phyloP scores from a whole-genome alignment of 2,888 invertebrate species.

The Corbicula japonica region DNA sequence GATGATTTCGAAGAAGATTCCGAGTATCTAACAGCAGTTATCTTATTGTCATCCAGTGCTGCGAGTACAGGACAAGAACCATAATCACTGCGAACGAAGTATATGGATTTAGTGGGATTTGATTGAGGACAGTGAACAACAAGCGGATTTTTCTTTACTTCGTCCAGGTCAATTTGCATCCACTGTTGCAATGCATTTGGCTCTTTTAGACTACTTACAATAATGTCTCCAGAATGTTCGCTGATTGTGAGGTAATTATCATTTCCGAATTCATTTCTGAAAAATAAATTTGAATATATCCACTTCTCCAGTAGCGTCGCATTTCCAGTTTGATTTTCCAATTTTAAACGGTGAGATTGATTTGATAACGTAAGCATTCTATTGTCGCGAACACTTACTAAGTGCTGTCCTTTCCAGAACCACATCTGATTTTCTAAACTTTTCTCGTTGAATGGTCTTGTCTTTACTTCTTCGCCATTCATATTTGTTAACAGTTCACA shows the following conservation, averaged over 20 bases:
- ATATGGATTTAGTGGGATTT: background rate
- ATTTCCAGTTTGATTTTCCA: background rate
- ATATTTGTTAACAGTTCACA: slow-evolving; percentile 19
- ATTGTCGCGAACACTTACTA: background rate
- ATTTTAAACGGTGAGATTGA: background rate
- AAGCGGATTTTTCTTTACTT: background rate
- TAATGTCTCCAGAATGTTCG: background rate
- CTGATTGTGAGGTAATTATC: background rate
- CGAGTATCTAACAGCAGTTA: background rate
- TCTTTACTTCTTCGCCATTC: background rate
- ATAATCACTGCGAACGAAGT: slow-evolving; percentile 8
- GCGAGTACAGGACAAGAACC: slow-evolving; percentile 15
- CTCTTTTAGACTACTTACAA: background rate
- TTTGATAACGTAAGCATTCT: background rate
- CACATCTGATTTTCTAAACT: slow-evolving; percentile 3
- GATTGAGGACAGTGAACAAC: background rate
- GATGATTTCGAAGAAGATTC: background rate
- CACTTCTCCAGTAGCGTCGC: background rate
- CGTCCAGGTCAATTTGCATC: background rate
- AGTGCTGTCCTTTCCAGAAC: slow-evolving; percentile 9
- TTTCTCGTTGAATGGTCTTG: background rate
- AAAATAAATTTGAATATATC: background rate
- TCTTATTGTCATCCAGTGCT: background rate
- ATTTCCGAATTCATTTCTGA: background rate
- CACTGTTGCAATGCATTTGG: background rate